Conservation (phyloP, 2,797 vertebrate species). For the Thaleichthys pacificus region DNA sequence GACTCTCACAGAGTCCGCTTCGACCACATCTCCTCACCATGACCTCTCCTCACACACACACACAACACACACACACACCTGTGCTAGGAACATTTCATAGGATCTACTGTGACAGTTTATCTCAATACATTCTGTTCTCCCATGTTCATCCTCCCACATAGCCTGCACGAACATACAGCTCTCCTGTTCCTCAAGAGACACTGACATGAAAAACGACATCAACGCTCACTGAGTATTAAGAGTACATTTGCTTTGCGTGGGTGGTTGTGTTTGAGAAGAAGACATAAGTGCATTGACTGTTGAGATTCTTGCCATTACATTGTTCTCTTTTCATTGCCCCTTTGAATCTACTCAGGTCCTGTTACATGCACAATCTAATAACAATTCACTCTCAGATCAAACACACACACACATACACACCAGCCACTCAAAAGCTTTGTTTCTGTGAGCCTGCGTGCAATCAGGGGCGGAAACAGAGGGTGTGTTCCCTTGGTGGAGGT, state of each 20-base stretch:
- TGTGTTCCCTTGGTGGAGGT: neutral
- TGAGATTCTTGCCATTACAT: too few relatives aligned
- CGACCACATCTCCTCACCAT: constrained; percentile 36
- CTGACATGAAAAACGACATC: too few relatives aligned
- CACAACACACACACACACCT: neutral
- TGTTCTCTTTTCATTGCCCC: too few relatives aligned
- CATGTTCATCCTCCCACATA: too few relatives aligned
- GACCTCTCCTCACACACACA: neutral
- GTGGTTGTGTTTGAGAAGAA: too few relatives aligned
- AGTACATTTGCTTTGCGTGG: too few relatives aligned
- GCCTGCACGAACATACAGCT: too few relatives aligned
- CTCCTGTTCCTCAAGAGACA: too few relatives aligned
- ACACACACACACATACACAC: neutral
- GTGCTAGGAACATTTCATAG: too few relatives aligned
- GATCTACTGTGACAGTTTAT: too few relatives aligned
- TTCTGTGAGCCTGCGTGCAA: neutral
- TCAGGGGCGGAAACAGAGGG: neutral
- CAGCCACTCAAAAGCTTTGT: neutral
- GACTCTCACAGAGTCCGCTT: constrained; percentile 44
- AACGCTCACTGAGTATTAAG: too few relatives aligned
- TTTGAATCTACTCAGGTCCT: constrained; percentile 28
- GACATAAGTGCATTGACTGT: too few relatives aligned
- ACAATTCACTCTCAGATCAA: neutral
- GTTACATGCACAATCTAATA: constrained; percentile 21
- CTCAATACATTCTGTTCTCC: neutral